Percentiles rank a stretch among this genome's conserved stretches.
phyloP scores from a whole-genome alignment of 1,140 invertebrate species.

The Drosophila varians region DNA sequence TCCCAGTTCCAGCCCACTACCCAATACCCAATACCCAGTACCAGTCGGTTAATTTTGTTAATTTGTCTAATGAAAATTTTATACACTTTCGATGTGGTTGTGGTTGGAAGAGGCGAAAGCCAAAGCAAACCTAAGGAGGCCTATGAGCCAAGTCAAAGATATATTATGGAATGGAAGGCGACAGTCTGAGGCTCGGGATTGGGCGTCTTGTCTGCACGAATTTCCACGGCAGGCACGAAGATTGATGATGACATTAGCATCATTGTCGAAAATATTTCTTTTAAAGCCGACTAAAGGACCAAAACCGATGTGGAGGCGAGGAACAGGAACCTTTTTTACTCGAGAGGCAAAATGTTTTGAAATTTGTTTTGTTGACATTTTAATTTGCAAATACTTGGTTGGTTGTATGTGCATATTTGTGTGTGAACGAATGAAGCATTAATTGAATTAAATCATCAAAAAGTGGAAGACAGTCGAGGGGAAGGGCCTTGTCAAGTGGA shows the following conservation, averaged over 20 bases:
- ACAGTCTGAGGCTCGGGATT: slow-evolving; percentile 51
- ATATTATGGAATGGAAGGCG: slow-evolving; percentile 52
- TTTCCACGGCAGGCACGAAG: slow-evolving; percentile 64
- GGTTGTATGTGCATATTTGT: slow-evolving; percentile 8
- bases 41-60: slow-evolving; percentile 67
- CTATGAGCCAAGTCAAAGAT: slow-evolving; percentile 45
- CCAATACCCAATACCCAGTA: slow-evolving; percentile 8
- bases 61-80: slow-evolving; percentile 82
- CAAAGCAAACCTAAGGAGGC: slow-evolving; percentile 46
- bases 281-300: slow-evolving; percentile 53
- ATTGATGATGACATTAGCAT: slow-evolving; percentile 83
- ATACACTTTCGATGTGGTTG: slow-evolving; percentile 2
- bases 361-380: slow-evolving; percentile 78
- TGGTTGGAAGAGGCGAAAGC: slow-evolving; percentile 13
- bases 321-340: slow-evolving; percentile 50
- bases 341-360: slow-evolving; percentile 59
- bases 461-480: slow-evolving; percentile 22
- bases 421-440: slow-evolving; percentile 59
- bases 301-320: slow-evolving; percentile 28
- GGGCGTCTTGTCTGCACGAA: slow-evolving; percentile 49
- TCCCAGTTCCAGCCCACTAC: too few relatives aligned
- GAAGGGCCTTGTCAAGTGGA: slow-evolving; percentile 69
- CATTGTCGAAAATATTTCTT: slow-evolving; percentile 75
- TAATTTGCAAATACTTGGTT: slow-evolving; percentile 76
- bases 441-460: slow-evolving; percentile 82